Evolutionary conservation across 2,113 vertebrate species (phyloP).

Genomic region (Junco hyemalis): DNA sequence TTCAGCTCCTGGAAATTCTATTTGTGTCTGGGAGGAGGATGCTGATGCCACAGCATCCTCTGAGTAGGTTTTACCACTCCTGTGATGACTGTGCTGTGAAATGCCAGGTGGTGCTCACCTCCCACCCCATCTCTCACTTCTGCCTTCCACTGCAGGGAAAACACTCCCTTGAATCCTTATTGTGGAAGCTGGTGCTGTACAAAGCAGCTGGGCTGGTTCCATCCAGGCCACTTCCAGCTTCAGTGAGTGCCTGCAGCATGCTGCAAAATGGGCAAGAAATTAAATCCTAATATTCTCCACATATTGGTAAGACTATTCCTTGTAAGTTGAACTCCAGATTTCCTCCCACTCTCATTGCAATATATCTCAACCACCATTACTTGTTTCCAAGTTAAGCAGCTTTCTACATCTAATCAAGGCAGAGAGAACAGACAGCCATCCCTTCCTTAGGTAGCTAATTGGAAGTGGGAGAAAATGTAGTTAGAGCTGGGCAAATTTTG

Average conservation of each 20-base stretch:
- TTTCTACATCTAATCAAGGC: not conserved
- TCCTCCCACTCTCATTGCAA: not conserved
- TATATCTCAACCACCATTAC: not conserved
- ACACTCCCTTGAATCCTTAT: not conserved
- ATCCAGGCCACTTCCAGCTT: not conserved
- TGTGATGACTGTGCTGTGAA: not conserved
- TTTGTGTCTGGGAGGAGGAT: not conserved
- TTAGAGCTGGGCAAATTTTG: not conserved
- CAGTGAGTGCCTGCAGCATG: not conserved
- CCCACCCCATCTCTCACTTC: not conserved
- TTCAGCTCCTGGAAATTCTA: not conserved
- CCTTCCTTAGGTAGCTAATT: not conserved
- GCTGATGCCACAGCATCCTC: not conserved
- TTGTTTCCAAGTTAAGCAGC: not conserved
- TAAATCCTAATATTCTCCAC: not conserved
- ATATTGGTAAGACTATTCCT: not conserved
- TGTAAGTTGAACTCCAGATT: not conserved
- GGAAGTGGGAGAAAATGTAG: not conserved
- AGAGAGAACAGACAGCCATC: not conserved
- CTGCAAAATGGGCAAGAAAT: not conserved
- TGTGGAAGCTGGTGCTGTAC: not conserved
- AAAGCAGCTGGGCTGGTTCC: not conserved
- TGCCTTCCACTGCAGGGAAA: not conserved
- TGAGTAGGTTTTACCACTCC: conserved; percentile 6
- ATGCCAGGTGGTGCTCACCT: conserved; percentile 9